Base-by-base conservation (phyloP, 2,113 vertebrate genomes). In the Xiphorhynchus elegans region DNA sequence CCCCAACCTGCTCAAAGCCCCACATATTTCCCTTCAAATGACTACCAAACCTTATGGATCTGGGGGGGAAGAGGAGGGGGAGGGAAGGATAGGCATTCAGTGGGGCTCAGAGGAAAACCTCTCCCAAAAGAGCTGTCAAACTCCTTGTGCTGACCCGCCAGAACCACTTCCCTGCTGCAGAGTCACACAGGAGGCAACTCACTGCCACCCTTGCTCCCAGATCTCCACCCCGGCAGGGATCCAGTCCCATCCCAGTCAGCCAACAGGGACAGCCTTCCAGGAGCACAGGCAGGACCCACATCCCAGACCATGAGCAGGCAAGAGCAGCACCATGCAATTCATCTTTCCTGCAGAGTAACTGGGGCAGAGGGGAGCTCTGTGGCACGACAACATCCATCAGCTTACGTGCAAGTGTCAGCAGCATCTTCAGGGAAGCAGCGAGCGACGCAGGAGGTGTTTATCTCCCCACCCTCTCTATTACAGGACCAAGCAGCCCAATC, bases 381-480 rank as follows among this genome's bases (percentile, higher is more conserved):
- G 81, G 39, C 94, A 56, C 1, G 2, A 40, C 62, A 79, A 14
- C 8, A 81, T n/a, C 89, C 89, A 84, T 50, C 67, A 26, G 75
- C 79, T 82, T 21, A 40, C 3, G 6, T 5, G 20, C 9, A 12
- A 47, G 76, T 12, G 2, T 17, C 83, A 92, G 80, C 79, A 90
- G 62, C 68, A 35, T 4, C 68, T 50, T 70, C 37, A 29, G 73
- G 53, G 70, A 39, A 91, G 64, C 83, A 59, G 44, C 0, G 1
- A 89, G 70, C 0, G 0, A 73, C n/a, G 53, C 37, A 15, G 0
- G 5, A 84, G 42, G 63, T 1, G 33, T 42, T 74, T 21, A 17
- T 25, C 66, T 56, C 60, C 80, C 82, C 76, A 56, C 11, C 58
- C 35, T 33, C 42, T 58, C 91, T 28, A 18, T 31, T 60, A 60